Conservation (phyloP, 2,113 vertebrate genomes). For the Aix galericulata region DNA sequence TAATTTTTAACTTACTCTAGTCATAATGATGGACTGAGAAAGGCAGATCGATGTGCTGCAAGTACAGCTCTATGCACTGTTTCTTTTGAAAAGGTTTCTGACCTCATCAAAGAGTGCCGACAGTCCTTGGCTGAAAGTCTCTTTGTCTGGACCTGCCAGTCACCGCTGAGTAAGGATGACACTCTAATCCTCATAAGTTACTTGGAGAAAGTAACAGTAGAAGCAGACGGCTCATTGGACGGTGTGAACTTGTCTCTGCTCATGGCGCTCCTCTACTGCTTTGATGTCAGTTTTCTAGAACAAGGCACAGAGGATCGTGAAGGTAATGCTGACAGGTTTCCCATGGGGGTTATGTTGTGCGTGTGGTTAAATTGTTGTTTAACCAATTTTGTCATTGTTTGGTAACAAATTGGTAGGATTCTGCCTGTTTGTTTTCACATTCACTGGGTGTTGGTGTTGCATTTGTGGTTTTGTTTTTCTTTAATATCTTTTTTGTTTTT, state of each 20-base stretch:
- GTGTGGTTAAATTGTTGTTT: background rate
- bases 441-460: background rate
- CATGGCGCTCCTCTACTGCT: constrained; percentile 95
- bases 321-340: constrained; percentile 74
- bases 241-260: constrained; percentile 90
- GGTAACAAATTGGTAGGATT: background rate
- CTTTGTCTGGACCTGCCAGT: constrained; percentile 97
- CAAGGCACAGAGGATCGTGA: constrained; percentile 92
- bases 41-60: background rate
- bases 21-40: background rate
- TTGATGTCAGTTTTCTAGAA: constrained; percentile 93
- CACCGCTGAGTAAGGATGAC: constrained; percentile 91
- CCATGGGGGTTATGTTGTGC: background rate
- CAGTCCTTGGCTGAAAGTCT: constrained; percentile 93
- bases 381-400: background rate
- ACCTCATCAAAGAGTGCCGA: constrained; percentile 92
- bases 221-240: constrained; percentile 91
- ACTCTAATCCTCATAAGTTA: constrained; percentile 91
- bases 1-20: background rate
- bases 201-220: constrained; percentile 89
- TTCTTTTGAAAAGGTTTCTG: constrained; percentile 85
- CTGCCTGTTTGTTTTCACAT: background rate
- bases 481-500: constrained; percentile 79
- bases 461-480: constrained; percentile 13
- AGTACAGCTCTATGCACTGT: background rate